phyloP scores from a whole-genome alignment of 2,888 invertebrate genomes.

The Drosophila stalkeri region DNA sequence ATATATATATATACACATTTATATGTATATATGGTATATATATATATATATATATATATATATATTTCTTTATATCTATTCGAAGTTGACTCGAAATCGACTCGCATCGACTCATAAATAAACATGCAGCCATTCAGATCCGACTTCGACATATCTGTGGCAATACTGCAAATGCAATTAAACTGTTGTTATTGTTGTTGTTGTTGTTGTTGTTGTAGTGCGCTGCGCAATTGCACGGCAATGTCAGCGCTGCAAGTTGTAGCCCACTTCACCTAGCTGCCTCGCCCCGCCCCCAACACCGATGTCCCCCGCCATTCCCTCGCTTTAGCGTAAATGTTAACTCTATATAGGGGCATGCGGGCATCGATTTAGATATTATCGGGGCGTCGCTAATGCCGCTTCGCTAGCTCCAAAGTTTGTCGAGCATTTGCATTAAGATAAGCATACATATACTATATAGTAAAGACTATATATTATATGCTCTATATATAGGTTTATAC shows the following conservation, averaged over 20 bases:
- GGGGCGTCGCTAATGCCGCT: conserved; percentile 46
- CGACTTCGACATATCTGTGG: conserved; percentile 52
- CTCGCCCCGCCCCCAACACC: background rate
- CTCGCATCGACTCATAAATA: conserved; percentile 67
- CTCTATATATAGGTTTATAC: background rate
- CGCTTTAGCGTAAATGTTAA: conserved; percentile 21
- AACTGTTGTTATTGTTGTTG: conserved; percentile 31
- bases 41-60: background rate
- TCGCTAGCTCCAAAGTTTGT: conserved; percentile 13
- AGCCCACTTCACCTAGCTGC: conserved; percentile 9
- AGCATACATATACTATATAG: background rate
- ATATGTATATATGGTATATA: background rate
- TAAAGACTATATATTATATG: background rate
- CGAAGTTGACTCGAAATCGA: conserved; percentile 34
- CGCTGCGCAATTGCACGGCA: conserved; percentile 58
- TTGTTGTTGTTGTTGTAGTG: conserved; percentile 20
- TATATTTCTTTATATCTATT: conserved; percentile 1
- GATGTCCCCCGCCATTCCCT: background rate
- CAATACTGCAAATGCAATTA: conserved; percentile 56
- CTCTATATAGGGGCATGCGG: conserved; percentile 44
- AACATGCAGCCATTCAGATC: conserved; percentile 60
- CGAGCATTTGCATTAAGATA: conserved; percentile 8
- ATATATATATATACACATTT: background rate
- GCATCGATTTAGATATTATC: conserved; percentile 47
- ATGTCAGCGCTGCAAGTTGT: conserved; percentile 41